Base-by-base conservation (phyloP, 2,797 vertebrate genomes). In the Hippoglossus hippoglossus region DNA sequence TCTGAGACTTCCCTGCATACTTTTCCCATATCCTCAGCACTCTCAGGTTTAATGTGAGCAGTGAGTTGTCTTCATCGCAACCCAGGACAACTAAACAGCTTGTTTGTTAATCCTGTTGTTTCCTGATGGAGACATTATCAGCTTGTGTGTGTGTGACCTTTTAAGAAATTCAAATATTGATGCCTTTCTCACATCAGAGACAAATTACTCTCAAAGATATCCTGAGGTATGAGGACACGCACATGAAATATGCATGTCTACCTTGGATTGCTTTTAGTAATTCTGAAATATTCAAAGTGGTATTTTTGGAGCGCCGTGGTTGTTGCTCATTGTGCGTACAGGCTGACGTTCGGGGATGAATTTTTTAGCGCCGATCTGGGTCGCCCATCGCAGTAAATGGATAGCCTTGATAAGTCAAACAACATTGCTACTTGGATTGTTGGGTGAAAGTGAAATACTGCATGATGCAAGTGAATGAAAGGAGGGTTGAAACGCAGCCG, bases 251-350 rank as follows among this genome's bases (percentile, higher is more conserved):
- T 95, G 73, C 75, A 94, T 91, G 75, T 67, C 81, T 88, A 93
- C 89, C 87, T 87, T 77, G 77, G 87, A 92, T 94, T 93, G 88
- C 91, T 94, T 92, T 95, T 93, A 94, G 91, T 91, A 87, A 90
- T 77, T 91, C 64, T 94, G 66, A 94, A 95, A 94, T 94, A 94
- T 95, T 93, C 80, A 94, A 85, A 76, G 73, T 77, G 74, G 81
- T 87, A 78, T 88, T 86, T 86, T 83, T 76, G 67, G 73, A 68
- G 21, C 55, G 31, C 62, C 2, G 8, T 47, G 67, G 67, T 69
- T 81, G 78, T 58, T 70, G 67, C 67, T 79, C 65, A 72, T 77
- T 77, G 79, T 63, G 54, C 4, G 7, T 46, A 13, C 75, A 31
- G 75, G 59, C 72, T 87, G 85, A 88, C 89, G 85, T 75, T 70